phyloP scores from a whole-genome alignment of 2,888 invertebrate genomes.

The Heliothis peltigera region DNA sequence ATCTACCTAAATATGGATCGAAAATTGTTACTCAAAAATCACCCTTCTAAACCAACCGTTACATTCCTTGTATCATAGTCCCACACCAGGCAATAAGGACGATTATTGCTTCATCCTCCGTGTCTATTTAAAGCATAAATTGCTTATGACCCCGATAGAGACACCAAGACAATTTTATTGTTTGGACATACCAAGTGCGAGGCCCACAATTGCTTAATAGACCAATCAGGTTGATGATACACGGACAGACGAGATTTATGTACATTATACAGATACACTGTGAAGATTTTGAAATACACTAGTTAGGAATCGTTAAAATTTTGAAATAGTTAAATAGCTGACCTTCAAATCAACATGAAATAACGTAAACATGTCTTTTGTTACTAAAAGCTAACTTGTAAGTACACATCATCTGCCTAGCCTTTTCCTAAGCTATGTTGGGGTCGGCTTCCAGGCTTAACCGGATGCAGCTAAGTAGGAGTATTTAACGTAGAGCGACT shows the following conservation, averaged over 20 bases:
- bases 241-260: conserved; percentile 42
- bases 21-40: not conserved
- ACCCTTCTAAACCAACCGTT: conserved; percentile 10
- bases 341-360: not conserved
- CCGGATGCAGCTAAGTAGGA: too few relatives aligned
- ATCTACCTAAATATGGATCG: too few relatives aligned
- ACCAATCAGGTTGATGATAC: conserved; percentile 62
- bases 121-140: conserved; percentile 53
- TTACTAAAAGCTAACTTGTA: not conserved
- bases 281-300: conserved; percentile 11
- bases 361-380: not conserved
- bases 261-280: conserved; percentile 23
- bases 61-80: conserved; percentile 6
- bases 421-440: too few relatives aligned
- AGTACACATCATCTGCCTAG: too few relatives aligned
- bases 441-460: too few relatives aligned
- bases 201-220: conserved; percentile 67
- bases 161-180: conserved; percentile 65
- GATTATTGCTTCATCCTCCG: conserved; percentile 16
- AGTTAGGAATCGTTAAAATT: not conserved
- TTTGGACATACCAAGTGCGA: conserved; percentile 49
- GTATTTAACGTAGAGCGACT: too few relatives aligned
- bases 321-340: conserved; percentile 5
- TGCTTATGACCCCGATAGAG: conserved; percentile 72
- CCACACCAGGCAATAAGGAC: conserved; percentile 20